A percentile compares a stretch with the other conserved stretches of the same genome.
Evolutionary conservation across 2,888 invertebrate species (phyloP).

Genomic region (Megaustenia siamemsis): DNA sequence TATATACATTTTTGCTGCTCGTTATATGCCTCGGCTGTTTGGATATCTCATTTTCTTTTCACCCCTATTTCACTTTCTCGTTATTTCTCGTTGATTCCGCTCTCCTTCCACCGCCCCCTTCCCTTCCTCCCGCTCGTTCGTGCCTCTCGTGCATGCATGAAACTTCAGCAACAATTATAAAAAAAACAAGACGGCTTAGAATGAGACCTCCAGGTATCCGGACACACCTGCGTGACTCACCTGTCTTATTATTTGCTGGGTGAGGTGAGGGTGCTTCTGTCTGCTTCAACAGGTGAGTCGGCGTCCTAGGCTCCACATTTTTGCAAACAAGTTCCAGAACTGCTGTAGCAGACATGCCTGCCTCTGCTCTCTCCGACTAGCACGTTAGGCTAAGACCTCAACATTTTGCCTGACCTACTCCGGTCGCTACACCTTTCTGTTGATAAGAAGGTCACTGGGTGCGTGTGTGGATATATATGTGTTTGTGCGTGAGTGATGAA

Average conservation of each 20-base stretch:
- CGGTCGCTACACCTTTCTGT: not conserved
- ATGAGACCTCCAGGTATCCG: not conserved
- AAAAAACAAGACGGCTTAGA: not conserved
- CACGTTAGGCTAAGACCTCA: not conserved
- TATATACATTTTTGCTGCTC: too few relatives aligned
- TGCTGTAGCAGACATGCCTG: not conserved
- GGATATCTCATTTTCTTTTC: too few relatives aligned
- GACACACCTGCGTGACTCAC: not conserved
- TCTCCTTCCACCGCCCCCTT: not conserved
- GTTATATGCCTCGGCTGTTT: too few relatives aligned
- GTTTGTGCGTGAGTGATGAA: not conserved
- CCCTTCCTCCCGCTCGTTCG: not conserved
- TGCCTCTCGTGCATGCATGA: not conserved
- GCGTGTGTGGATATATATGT: slow-evolving; percentile 10
- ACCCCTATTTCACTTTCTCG: too few relatives aligned
- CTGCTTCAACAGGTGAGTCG: not conserved
- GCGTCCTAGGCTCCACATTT: not conserved
- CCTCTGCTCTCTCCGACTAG: not conserved
- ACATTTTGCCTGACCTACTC: not conserved
- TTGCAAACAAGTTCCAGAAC: not conserved
- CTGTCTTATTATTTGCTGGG: not conserved
- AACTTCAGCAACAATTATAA: not conserved
- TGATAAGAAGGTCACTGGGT: not conserved
- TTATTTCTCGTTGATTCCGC: too few relatives aligned
- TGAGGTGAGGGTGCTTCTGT: not conserved